phyloP scores from a whole-genome alignment of 2,113 vertebrate genomes.

The Alouatta palliata region DNA sequence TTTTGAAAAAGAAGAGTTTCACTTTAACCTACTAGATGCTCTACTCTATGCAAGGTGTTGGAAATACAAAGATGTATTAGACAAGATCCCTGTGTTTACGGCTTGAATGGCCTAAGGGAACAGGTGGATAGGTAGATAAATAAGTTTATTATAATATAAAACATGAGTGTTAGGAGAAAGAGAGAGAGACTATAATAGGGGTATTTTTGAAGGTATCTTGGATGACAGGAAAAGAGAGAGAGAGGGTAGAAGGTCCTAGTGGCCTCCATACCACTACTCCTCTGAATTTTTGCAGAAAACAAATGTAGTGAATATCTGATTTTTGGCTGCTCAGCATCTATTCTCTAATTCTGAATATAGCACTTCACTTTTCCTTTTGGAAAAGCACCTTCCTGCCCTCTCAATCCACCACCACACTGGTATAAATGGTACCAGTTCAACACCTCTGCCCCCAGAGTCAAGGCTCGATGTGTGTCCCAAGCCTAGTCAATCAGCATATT shows the following conservation, averaged over 20 bases:
- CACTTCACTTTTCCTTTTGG: not conserved
- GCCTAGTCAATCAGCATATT: not conserved
- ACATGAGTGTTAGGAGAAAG: not conserved
- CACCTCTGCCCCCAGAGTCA: accelerated
- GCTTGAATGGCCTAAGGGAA: not conserved
- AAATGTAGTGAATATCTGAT: not conserved
- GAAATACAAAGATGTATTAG: not conserved
- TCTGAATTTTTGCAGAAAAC: constrained; percentile 14
- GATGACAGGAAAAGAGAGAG: not conserved
- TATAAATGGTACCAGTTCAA: not conserved
- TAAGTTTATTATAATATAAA: not conserved
- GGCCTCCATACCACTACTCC: not conserved
- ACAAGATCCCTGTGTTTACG: not conserved
- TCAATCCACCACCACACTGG: not conserved
- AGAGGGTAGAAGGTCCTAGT: not conserved
- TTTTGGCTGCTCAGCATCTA: not conserved
- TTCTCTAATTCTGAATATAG: not conserved
- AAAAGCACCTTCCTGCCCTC: not conserved
- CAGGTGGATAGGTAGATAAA: not conserved
- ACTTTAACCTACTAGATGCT: not conserved
- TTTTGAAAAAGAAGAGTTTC: not conserved
- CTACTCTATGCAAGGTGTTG: not conserved
- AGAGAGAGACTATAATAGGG: not conserved
- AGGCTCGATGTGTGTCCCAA: not conserved
- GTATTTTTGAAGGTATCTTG: not conserved